Evolutionary conservation across 2,113 vertebrate genomes (phyloP).

Genomic region (Arvicanthis niloticus): DNA sequence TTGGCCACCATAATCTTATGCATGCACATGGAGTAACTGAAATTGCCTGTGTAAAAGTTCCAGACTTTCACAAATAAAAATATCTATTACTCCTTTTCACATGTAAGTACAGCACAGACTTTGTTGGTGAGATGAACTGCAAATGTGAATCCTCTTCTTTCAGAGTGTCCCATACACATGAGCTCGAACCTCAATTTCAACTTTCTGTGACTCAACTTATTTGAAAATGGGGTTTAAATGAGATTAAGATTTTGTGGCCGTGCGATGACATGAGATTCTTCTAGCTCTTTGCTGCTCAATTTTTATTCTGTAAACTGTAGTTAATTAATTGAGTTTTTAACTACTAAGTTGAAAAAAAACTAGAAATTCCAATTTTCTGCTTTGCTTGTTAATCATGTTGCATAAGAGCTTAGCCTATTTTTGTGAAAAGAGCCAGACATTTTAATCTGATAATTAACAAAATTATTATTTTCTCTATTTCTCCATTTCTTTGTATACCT

Average conservation of each 20-base stretch:
- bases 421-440: neutral
- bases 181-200: neutral
- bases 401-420: neutral
- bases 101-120: neutral
- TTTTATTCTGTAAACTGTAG: neutral
- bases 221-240: conserved; percentile 21
- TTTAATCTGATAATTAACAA: neutral
- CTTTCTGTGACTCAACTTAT: neutral
- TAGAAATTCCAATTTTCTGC: neutral
- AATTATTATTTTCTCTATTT: neutral
- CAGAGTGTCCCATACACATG: neutral
- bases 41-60: neutral
- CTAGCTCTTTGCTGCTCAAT: neutral
- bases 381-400: neutral
- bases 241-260: neutral
- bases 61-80: neutral
- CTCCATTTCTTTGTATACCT: neutral
- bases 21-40: neutral
- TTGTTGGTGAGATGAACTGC: neutral
- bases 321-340: neutral
- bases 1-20: neutral
- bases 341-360: neutral
- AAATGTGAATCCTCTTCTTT: neutral
- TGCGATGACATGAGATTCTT: neutral
- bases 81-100: neutral